Conservation (phyloP, 1,140 invertebrate species). For the Drosophila ficusphila region DNA sequence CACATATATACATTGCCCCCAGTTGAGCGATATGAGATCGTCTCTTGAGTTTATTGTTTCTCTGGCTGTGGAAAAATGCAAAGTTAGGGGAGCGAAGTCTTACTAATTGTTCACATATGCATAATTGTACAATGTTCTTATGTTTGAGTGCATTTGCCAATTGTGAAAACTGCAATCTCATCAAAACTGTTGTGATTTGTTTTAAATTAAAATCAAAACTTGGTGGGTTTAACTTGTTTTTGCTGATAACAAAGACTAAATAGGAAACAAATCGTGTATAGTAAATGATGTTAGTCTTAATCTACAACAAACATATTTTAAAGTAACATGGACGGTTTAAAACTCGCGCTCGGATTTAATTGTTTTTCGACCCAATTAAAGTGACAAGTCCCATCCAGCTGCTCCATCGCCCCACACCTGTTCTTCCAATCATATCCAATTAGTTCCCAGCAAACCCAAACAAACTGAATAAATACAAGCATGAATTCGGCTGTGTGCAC, state of each 20-base stretch:
- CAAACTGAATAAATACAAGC: slow-evolving; percentile 5
- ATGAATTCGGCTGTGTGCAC: slow-evolving; percentile 4
- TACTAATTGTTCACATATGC: neutral
- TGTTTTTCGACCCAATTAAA: slow-evolving; percentile 3
- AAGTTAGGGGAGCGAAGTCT: neutral
- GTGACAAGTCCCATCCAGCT: neutral
- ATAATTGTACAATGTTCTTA: neutral
- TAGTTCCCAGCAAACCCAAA: slow-evolving; percentile 1
- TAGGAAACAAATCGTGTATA: no score
- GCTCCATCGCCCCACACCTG: slow-evolving; percentile 22
- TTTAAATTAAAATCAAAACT: no score
- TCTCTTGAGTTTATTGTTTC: slow-evolving; percentile 33
- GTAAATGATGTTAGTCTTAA: no score
- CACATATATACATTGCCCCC: slow-evolving; percentile 2
- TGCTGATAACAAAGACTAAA: no score
- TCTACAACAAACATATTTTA: neutral
- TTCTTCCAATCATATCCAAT: slow-evolving; percentile 25
- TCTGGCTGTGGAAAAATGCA: slow-evolving; percentile 10
- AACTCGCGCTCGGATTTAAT: no score
- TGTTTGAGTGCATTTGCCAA: slow-evolving; percentile 3
- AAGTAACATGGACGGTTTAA: no score
- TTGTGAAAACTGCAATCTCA: slow-evolving; percentile 6
- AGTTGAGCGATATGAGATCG: slow-evolving; percentile 37
- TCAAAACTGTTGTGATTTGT: no score
- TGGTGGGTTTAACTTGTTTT: no score